Base-by-base conservation (phyloP, 92 coral and sea anemone species). In the Actinostola sp. region DNA sequence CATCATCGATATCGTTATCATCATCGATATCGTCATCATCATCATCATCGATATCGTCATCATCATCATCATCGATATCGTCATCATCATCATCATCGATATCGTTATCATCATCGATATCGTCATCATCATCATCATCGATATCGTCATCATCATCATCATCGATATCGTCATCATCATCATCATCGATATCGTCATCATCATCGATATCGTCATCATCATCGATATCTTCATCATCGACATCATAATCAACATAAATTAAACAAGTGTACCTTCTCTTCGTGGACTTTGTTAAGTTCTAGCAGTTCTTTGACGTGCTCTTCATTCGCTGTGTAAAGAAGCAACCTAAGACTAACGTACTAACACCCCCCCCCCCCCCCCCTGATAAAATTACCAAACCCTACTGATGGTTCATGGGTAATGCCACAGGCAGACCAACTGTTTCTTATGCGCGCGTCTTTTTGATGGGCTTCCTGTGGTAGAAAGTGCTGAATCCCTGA, bases 211-310 rank as follows among this genome's bases (percentile, higher is more conserved):
- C 46, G n/a, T n/a, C n/a, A n/a, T n/a, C n/a, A n/a, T n/a, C n/a
- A 48, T 20, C 3, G 54, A 48, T 4, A 36, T 36, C 11, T 23
- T 49, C 55, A 11, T 49, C 55, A 11, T 49, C 6, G 16, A 0
- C 55, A 17, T 49, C 17, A 49, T n/a, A 14, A 14, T 29, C 0
- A 60, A 15, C 15, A 31, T 10, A 53, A 15, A 14, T 32, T 55
- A 0, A 42, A n/a, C 12, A 28, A 21, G 28, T 50, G 20, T 10
- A 90, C 96, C 96, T 90, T 82, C 23, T 70, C 73, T 16, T 70
- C 89, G 28, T 93, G 89, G 13, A 87, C 82, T 23, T 87, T 84
- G 67, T 84, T 53, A 74, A 86, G 69, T 63, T 93, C 92, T 39
- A 86, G 74, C 4, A 86, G 63, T 72, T 86, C 88, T 24, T 80